These are phyloP conservation scores for Archivesica marissinica DNA, from an alignment of 1,140 invertebrate species.

Conservation along the genomic window DNA sequence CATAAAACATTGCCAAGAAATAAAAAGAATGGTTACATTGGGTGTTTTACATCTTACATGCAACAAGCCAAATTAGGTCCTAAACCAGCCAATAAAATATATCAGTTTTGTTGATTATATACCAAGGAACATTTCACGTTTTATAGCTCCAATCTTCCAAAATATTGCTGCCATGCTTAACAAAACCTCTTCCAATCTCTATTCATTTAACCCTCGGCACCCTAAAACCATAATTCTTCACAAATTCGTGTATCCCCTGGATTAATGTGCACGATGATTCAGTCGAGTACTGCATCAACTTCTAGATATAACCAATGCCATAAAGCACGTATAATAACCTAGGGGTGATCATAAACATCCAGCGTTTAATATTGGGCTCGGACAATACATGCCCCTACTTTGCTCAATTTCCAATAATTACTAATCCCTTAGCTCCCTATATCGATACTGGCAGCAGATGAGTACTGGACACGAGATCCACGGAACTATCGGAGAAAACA, in stretches of 20 bases:
- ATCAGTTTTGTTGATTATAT: constrained; percentile 32
- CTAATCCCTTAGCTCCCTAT: constrained; percentile 30
- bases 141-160: constrained; percentile 26
- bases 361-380: constrained; percentile 6
- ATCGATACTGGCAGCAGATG: neutral
- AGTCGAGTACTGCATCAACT: constrained; percentile 21
- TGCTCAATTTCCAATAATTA: constrained; percentile 38
- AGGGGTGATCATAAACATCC: constrained; percentile 36
- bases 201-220: constrained; percentile 56
- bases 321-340: constrained; percentile 49
- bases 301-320: constrained; percentile 31
- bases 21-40: too few relatives aligned
- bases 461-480: neutral
- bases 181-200: constrained; percentile 50
- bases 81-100: constrained; percentile 30
- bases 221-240: constrained; percentile 45
- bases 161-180: constrained; percentile 7
- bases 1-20: too few relatives aligned
- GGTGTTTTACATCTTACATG: too few relatives aligned
- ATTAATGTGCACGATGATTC: constrained; percentile 42
- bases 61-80: constrained; percentile 21
- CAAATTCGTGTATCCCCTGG: neutral
- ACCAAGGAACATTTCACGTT: neutral
- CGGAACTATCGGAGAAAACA: constrained; percentile 35
- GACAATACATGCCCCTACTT: constrained; percentile 51